Conservation (phyloP, 2,888 invertebrate species). For the Lepidocyrtoides sp. region DNA sequence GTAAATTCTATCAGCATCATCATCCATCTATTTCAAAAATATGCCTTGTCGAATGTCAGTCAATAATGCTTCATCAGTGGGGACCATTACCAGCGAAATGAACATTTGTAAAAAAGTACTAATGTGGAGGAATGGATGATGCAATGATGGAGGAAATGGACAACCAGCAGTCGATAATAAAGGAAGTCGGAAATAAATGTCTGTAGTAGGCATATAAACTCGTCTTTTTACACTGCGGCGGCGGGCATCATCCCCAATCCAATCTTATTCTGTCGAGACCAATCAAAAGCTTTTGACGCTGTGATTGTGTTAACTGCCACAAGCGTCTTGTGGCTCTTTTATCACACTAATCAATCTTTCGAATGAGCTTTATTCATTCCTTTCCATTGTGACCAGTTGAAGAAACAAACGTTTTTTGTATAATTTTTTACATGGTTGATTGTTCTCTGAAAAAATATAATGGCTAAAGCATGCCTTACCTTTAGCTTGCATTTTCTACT, state of each 20-base stretch:
- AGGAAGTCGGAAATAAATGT: conserved; percentile 2
- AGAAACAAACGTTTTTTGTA: conserved; percentile 76
- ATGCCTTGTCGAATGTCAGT: conserved; percentile 67
- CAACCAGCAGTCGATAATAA: neutral
- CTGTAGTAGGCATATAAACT: neutral
- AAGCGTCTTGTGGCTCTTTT: conserved; percentile 68
- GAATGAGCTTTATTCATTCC: conserved; percentile 64
- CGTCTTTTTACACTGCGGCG: neutral
- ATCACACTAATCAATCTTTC: conserved; percentile 74
- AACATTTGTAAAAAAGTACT: neutral
- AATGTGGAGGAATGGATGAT: neutral
- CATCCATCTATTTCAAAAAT: conserved; percentile 53
- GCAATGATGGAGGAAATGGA: neutral
- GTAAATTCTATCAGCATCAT: conserved; percentile 31
- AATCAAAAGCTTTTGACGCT: conserved; percentile 77
- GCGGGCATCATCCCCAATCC: conserved; percentile 49
- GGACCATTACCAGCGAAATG: neutral
- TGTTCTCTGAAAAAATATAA: conserved; percentile 39
- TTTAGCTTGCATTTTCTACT: too few relatives aligned
- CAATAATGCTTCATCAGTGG: conserved; percentile 68
- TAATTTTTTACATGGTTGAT: conserved; percentile 28
- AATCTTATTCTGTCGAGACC: conserved; percentile 65
- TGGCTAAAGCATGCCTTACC: conserved; percentile 27
- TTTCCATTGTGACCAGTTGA: conserved; percentile 66
- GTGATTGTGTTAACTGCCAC: conserved; percentile 75